These are phyloP conservation scores for Fragum whitleyi DNA, from an alignment of 2,888 invertebrate species.

Conservation along the genomic window DNA sequence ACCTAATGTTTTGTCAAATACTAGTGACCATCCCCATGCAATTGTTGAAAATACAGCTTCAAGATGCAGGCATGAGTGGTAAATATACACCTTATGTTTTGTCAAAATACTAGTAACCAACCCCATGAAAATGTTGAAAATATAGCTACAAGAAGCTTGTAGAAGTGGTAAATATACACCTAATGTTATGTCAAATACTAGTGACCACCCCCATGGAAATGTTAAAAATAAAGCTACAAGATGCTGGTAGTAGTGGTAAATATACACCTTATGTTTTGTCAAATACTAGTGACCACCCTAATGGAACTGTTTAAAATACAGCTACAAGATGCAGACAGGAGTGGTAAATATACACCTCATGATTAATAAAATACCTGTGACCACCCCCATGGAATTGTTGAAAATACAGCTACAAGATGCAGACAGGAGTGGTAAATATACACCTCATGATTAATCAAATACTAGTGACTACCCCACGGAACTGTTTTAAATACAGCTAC, in stretches of 20 bases:
- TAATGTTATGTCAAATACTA: slow-evolving; percentile 98
- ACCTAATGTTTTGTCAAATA: too few species aligned
- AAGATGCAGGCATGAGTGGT: slow-evolving; percentile 94
- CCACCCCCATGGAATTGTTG: slow-evolving; percentile 99
- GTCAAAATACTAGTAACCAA: slow-evolving; percentile 99
- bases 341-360: too few species aligned
- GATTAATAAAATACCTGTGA: slow-evolving; percentile 98
- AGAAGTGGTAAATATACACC: slow-evolving; percentile 86
- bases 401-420: slow-evolving; percentile 99
- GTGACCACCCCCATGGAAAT: slow-evolving; percentile 99
- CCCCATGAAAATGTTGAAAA: slow-evolving; percentile 99
- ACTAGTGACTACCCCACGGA: too few species aligned
- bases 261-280: too few species aligned
- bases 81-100: too few species aligned
- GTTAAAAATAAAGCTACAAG: slow-evolving; percentile 99
- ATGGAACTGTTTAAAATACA: too few species aligned
- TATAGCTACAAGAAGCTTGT: slow-evolving; percentile 99
- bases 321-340: too few species aligned
- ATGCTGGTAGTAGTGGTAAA: slow-evolving; percentile 91
- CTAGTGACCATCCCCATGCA: slow-evolving; percentile 99
- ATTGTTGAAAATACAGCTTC: slow-evolving; percentile 98
- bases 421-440: slow-evolving; percentile 88
- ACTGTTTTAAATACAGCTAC: too few species aligned
- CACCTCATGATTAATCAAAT: slow-evolving; percentile 99
- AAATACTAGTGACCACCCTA: slow-evolving; percentile 92